Percentiles rank a stretch among this genome's conserved stretches.
These are phyloP conservation scores for Arbacia lixula DNA, from an alignment of 53 echinoderm and acorn worm genomes.

Conservation along the genomic window DNA sequence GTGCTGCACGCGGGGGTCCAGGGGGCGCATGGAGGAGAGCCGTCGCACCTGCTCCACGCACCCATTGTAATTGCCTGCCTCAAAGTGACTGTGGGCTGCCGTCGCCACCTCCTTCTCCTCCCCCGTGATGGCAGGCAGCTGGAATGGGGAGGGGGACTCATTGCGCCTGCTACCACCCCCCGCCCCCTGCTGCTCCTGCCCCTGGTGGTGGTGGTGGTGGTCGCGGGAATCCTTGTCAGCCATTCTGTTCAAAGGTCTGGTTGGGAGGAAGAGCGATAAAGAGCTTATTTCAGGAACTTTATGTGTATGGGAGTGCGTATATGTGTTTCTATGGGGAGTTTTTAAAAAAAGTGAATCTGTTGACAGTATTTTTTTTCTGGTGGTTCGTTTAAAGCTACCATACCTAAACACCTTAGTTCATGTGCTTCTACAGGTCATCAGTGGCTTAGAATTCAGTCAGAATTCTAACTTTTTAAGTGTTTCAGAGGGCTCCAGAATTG, in stretches of 20 bases:
- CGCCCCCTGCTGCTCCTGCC: slow-evolving; percentile 22
- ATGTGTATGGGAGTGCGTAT: no score
- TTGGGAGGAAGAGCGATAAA: no score
- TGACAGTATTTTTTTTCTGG: no score
- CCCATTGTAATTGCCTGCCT: slow-evolving; percentile 70
- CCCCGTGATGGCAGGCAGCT: slow-evolving; percentile 56
- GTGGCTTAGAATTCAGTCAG: no score
- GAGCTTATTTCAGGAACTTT: no score
- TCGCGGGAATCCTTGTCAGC: slow-evolving; percentile 26
- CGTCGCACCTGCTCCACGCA: slow-evolving; percentile 87
- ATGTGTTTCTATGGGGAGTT: no score
- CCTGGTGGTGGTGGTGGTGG: background rate
- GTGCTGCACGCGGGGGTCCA: slow-evolving; percentile 80
- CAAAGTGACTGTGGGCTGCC: slow-evolving; percentile 79
- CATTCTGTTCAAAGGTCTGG: background rate
- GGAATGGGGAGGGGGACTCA: slow-evolving; percentile 34
- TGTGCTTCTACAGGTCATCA: no score
- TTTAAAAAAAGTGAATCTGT: no score
- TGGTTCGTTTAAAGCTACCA: no score
- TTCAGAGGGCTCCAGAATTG: no score
- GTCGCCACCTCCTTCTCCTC: slow-evolving; percentile 87
- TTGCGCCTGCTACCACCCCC: slow-evolving; percentile 1
- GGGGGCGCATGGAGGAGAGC: slow-evolving; percentile 64
- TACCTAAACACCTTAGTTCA: no score
- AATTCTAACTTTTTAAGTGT: no score